Conservation (phyloP, 2,113 vertebrate genomes). For the Hippocampus mohnikei region DNA sequence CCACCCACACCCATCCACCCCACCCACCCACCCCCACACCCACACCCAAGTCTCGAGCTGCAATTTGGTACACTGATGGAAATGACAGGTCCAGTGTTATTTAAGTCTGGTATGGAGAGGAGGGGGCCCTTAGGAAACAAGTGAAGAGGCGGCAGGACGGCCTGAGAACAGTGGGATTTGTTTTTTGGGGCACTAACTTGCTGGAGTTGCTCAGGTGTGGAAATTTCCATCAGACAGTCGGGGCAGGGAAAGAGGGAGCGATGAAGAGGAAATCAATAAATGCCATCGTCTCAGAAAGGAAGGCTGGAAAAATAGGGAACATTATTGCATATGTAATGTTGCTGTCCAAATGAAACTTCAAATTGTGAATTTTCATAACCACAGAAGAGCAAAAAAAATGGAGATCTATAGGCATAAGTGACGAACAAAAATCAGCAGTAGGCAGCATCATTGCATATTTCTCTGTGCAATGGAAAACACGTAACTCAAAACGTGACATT, state of each 20-base stretch:
- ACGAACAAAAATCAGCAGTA: background rate
- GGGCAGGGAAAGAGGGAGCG: constrained; percentile 12
- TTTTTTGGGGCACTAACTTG: constrained; percentile 6
- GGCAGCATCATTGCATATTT: background rate
- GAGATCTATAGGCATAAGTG: background rate
- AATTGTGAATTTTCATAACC: background rate
- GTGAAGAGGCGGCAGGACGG: background rate
- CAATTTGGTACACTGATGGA: background rate
- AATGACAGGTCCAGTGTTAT: background rate
- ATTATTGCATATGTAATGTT: background rate
- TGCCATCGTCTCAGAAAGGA: constrained; percentile 14
- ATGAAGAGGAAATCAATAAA: constrained; percentile 41
- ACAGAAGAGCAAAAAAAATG: background rate
- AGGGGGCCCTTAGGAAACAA: constrained; percentile 1
- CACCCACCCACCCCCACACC: too few species aligned
- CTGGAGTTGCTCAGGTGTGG: constrained; percentile 23
- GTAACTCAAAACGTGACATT: background rate
- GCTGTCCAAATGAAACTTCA: background rate
- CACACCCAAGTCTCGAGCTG: background rate
- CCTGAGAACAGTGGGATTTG: constrained; percentile 13
- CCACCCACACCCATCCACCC: too few species aligned
- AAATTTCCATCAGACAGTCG: constrained; percentile 29
- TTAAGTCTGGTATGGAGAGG: background rate
- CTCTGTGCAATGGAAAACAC: background rate
- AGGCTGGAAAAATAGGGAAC: background rate